Evolutionary conservation across 1,140 invertebrate species (phyloP), one percentile per base, ranked within the genome.

Genomic region (Drosophila littoralis): DNA sequence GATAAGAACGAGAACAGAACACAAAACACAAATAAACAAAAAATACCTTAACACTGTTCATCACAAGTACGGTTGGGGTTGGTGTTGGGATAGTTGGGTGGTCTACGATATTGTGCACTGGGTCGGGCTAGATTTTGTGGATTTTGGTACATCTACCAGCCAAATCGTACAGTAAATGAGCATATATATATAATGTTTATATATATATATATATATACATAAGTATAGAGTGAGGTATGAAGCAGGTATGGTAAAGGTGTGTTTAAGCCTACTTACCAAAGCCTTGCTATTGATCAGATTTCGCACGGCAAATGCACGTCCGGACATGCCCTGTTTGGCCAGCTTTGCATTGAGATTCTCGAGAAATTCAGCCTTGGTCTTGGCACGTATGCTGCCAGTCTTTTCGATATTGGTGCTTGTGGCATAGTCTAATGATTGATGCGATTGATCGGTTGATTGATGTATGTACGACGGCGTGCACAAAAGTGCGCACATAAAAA

Each of bases 341-440:
- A 97, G 92, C 72, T 96, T 97, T 8, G 95, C 95, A 79, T 96
- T 97, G 45, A 97, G 92, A 79, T 95, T 96, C 92, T 96, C 95
- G 43, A 96, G 93, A 91, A 96, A 96, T 64, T 93, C 94, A 67
- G 93, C 90, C 59, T 93, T 92, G 17, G 93, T 82, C 50, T 93
- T 94, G 66, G 90, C 93, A 90, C 67, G 93, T 90, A 92, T 92
- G 63, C 89, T 92, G 68, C 85, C 89, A 79, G 90, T 79, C 84
- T 91, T 92, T 78, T 92, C 91, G 70, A 91, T 90, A 84, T 92
- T 91, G 83, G 91, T 92, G 91, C 88, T 90, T 36, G 91, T 81
- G 69, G 81, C 84, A 79, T 91, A 91, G 81, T 91, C 89, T 91
- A 60, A 79, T 22, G 12, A 46, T 6, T 46, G 69, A 76, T 77